Evolutionary conservation across 2,888 invertebrate species (phyloP).

Genomic region (Erebia palarica): DNA sequence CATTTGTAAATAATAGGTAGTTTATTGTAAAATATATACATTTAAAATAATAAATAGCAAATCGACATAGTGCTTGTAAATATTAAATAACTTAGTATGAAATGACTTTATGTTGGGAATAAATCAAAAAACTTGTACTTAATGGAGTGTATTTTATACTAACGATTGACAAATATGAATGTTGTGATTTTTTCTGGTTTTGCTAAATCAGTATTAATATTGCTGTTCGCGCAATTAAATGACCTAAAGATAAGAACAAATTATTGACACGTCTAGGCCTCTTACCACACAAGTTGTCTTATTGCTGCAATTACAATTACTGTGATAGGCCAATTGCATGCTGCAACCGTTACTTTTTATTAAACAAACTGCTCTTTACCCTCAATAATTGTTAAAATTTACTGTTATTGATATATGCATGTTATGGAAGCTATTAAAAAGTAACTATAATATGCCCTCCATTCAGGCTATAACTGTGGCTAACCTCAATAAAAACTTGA

Average conservation of each 20-base stretch:
- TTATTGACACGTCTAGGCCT: slow-evolving; percentile 4
- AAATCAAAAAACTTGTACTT: slow-evolving; percentile 38
- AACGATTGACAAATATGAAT: slow-evolving; percentile 17
- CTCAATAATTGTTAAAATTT: too few relatives aligned
- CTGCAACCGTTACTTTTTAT: too few relatives aligned
- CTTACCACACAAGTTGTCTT: neutral
- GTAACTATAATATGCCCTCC: too few relatives aligned
- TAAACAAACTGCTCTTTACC: too few relatives aligned
- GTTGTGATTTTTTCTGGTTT: slow-evolving; percentile 30
- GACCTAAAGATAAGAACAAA: slow-evolving; percentile 20
- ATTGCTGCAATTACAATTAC: too few relatives aligned
- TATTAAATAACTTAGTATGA: slow-evolving; percentile 36
- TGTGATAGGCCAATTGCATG: too few relatives aligned
- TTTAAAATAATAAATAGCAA: slow-evolving; percentile 14
- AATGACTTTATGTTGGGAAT: slow-evolving; percentile 44
- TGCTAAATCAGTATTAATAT: slow-evolving; percentile 41
- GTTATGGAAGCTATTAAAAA: too few relatives aligned
- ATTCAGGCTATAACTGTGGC: too few relatives aligned
- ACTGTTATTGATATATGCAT: too few relatives aligned
- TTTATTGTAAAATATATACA: slow-evolving; percentile 25
- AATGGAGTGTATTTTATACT: slow-evolving; percentile 29
- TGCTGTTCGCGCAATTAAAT: slow-evolving; percentile 33
- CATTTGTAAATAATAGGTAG: slow-evolving; percentile 47
- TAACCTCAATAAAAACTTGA: too few relatives aligned
- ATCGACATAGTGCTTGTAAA: slow-evolving; percentile 48